phyloP scores from a whole-genome alignment of 30 jellyfish, hydroid and myxozoan genomes.

The Cassiopea andromeda region DNA sequence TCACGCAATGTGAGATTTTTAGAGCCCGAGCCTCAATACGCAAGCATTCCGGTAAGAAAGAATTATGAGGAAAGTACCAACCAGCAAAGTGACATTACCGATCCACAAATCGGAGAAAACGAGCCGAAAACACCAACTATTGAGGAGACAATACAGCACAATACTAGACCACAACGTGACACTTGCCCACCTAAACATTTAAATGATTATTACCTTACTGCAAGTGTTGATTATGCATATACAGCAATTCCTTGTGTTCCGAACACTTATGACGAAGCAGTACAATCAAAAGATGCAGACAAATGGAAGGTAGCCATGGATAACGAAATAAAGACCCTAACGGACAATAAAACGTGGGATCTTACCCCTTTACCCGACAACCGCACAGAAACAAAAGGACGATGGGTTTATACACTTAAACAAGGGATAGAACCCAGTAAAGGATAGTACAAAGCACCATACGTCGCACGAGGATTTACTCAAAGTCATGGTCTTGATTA shows the following conservation, averaged over 20 bases:
- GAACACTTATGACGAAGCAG: constrained; percentile 33
- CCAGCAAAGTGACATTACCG: background rate
- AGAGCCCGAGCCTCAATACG: constrained; percentile 5
- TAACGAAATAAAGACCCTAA: constrained; percentile 31
- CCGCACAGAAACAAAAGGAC: constrained; percentile 29
- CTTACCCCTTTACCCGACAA: constrained; percentile 22
- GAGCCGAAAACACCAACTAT: background rate
- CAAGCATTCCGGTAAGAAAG: background rate
- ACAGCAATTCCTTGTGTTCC: constrained; percentile 16
- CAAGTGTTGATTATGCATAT: constrained; percentile 51
- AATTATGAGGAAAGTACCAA: background rate
- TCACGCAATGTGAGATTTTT: constrained; percentile 24
- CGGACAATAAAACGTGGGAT: constrained; percentile 30
- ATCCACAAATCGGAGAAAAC: constrained; percentile 3
- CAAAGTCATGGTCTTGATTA: constrained; percentile 32
- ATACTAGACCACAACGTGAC: constrained; percentile 36
- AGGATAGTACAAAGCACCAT: constrained; percentile 31
- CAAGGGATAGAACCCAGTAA: constrained; percentile 27
- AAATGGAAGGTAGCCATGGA: constrained; percentile 65
- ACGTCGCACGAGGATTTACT: constrained; percentile 24
- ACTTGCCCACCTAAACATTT: constrained; percentile 18
- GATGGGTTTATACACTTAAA: constrained; percentile 42
- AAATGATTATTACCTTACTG: constrained; percentile 8
- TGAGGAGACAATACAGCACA: background rate
- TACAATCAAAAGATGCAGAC: constrained; percentile 35